Percentiles rank a stretch among this genome's conserved stretches.
phyloP scores from a whole-genome alignment of 2,797 vertebrate genomes.

The Ctenopoma multispine region DNA sequence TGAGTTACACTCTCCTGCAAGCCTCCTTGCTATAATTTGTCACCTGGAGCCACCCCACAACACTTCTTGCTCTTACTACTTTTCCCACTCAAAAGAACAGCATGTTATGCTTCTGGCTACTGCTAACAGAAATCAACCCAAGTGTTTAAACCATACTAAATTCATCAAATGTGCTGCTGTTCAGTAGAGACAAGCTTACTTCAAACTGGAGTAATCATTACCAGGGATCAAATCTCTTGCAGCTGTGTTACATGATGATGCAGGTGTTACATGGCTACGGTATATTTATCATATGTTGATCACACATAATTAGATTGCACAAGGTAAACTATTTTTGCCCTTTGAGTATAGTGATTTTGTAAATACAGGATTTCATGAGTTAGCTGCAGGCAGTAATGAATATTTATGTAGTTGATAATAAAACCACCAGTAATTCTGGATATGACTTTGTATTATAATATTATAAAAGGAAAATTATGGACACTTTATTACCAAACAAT shows the following conservation, averaged over 20 bases:
- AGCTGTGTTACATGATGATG: constrained; percentile 18
- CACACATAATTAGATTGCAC: constrained; percentile 7
- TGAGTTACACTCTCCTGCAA: constrained; percentile 72
- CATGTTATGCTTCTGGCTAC: constrained; percentile 35
- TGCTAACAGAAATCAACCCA: constrained; percentile 28
- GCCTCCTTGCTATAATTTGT: constrained; percentile 66
- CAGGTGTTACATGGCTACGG: constrained; percentile 3
- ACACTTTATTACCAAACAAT: neutral
- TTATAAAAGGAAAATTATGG: neutral
- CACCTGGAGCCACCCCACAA: constrained; percentile 62
- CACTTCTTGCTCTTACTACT: constrained; percentile 44
- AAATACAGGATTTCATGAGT: constrained; percentile 8
- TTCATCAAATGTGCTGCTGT: constrained; percentile 36
- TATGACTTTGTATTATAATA: constrained; percentile 16
- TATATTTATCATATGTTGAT: constrained; percentile 23
- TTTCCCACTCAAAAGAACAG: constrained; percentile 26
- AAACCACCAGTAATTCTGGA: constrained; percentile 10
- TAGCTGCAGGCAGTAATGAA: neutral
- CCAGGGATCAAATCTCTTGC: neutral
- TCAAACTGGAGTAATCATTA: constrained; percentile 3
- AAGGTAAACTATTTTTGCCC: constrained; percentile 4
- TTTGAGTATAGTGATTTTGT: neutral
- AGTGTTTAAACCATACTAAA: constrained; percentile 28
- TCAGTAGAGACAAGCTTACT: neutral
- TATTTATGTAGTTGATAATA: neutral